Evolutionary conservation across 1,140 invertebrate genomes (phyloP).

Genomic region (Alviniconcha marisindica): DNA sequence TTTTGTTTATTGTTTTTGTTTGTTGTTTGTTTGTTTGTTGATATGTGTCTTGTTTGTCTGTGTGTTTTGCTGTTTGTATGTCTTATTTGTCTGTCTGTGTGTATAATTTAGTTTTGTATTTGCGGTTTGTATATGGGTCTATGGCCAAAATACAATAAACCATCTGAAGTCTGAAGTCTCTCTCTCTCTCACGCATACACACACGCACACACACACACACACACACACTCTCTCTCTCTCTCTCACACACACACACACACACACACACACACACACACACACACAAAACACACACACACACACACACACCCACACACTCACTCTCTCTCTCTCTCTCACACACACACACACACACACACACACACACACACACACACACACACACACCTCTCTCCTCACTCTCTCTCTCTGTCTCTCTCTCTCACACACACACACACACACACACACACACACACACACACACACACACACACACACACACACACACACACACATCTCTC

Average conservation of each 20-base stretch:
- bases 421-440: constrained; percentile 11
- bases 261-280: not conserved
- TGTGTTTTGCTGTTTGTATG: too few species aligned
- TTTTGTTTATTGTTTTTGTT: too few species aligned
- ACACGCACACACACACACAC: not conserved
- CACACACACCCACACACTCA: not conserved
- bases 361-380: not conserved
- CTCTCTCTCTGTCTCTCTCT: not conserved
- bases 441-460: not conserved
- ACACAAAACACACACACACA: not conserved
- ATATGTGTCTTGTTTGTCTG: too few species aligned
- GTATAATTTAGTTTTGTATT: too few species aligned
- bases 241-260: not conserved
- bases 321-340: not conserved
- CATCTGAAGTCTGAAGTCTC: too few species aligned
- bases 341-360: constrained; percentile 5
- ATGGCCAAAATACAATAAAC: too few species aligned
- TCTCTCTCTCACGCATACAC: too few species aligned
- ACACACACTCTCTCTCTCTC: not conserved
- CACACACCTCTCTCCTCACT: not conserved
- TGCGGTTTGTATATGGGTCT: too few species aligned
- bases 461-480: not conserved
- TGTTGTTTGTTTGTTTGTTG: too few species aligned
- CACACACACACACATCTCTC: not conserved
- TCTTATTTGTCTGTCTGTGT: too few species aligned